Percentiles rank a stretch among this genome's conserved stretches.
phyloP scores from a whole-genome alignment of 2,113 vertebrate genomes.

The Hemichromis elongatus region DNA sequence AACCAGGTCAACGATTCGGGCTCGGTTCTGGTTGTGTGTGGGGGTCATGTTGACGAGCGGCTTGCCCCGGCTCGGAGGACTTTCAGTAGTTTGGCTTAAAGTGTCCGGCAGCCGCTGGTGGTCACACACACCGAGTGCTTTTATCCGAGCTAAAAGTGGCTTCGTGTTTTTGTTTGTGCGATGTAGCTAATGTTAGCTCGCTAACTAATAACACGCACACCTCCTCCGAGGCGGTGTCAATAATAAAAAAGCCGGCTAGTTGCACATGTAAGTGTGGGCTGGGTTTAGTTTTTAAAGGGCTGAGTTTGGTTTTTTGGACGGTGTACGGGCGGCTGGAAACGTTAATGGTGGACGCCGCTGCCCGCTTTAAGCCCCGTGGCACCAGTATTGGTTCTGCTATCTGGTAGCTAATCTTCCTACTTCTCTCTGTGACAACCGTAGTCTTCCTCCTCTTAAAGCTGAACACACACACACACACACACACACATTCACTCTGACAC shows the following conservation, averaged over 20 bases:
- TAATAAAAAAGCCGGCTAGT: conserved; percentile 60
- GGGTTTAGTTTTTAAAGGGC: conserved; percentile 66
- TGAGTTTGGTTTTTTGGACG: conserved; percentile 45
- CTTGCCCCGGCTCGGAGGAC: not conserved
- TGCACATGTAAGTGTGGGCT: conserved; percentile 59
- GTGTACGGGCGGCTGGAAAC: conserved; percentile 10
- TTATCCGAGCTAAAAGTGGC: not conserved
- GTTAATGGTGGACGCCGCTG: conserved; percentile 59
- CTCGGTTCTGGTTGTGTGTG: conserved; percentile 54
- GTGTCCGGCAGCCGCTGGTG: not conserved
- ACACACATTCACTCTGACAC: conserved; percentile 13
- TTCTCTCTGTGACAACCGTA: conserved; percentile 69
- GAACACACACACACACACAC: conserved; percentile 62
- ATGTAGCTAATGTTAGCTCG: conserved; percentile 62
- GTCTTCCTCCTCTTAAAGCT: conserved; percentile 80
- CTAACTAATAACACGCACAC: conserved; percentile 57
- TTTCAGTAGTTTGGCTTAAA: conserved; percentile 7
- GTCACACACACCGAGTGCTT: not conserved
- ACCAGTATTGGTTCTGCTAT: conserved; percentile 73
- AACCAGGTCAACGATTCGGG: conserved; percentile 41
- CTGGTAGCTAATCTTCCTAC: conserved; percentile 82
- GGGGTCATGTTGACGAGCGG: conserved; percentile 9
- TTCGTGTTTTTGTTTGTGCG: conserved; percentile 61
- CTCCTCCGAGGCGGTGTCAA: conserved; percentile 56
- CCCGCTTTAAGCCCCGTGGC: conserved; percentile 68